Conservation (phyloP, 2,113 vertebrate species). For the Pygathrix nemaeus region DNA sequence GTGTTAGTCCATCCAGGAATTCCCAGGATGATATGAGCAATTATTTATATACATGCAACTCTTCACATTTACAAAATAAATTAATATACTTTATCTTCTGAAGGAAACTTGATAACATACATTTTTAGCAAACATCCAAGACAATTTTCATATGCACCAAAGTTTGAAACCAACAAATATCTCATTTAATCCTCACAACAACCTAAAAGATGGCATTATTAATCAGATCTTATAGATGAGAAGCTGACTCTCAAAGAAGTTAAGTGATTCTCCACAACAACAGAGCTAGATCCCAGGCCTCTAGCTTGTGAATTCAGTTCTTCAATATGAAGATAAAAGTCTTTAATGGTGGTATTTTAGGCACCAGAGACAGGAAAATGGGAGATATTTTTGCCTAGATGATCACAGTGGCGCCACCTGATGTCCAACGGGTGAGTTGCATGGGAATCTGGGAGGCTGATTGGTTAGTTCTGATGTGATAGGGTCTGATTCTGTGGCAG, state of each 20-base stretch:
- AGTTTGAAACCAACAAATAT: not conserved
- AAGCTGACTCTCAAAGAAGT: not conserved
- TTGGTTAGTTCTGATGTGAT: not conserved
- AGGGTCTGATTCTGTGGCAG: not conserved
- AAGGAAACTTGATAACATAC: not conserved
- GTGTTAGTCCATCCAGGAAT: not conserved
- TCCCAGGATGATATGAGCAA: not conserved
- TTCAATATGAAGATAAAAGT: not conserved
- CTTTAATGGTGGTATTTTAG: not conserved
- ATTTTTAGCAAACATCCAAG: not conserved
- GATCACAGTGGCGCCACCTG: conserved; percentile 3
- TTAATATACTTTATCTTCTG: not conserved
- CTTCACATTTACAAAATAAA: not conserved
- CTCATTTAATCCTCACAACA: not conserved
- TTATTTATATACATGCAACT: not conserved
- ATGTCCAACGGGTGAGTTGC: not conserved
- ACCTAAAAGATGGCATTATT: not conserved
- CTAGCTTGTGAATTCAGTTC: not conserved
- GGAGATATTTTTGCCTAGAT: conserved; percentile 43
- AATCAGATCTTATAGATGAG: not conserved
- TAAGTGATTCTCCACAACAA: not conserved
- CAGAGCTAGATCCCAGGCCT: not conserved
- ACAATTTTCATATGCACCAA: not conserved
- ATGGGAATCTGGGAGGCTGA: not conserved
- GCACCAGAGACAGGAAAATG: conserved; percentile 14